phyloP scores from a whole-genome alignment of 2,113 vertebrate genomes.

The Vanacampus margaritifer region DNA sequence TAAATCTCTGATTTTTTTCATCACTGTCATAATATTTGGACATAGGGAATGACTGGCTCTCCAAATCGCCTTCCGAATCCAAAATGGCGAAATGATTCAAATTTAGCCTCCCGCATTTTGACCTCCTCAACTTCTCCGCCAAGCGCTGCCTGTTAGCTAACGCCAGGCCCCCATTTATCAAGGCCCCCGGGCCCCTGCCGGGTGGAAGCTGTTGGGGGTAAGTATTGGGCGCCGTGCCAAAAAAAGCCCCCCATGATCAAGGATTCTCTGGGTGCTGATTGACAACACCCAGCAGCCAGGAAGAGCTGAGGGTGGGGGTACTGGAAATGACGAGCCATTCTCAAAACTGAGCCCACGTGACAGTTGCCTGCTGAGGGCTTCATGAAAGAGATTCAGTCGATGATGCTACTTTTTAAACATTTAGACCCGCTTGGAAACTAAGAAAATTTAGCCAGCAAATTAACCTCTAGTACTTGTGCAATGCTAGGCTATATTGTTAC shows the following conservation, averaged over 20 bases:
- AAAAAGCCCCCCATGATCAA: constrained; percentile 56
- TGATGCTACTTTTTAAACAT: too few relatives aligned
- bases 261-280: constrained; percentile 60
- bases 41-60: constrained; percentile 2
- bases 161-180: constrained; percentile 11
- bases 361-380: constrained; percentile 40
- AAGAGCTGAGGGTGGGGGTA: constrained; percentile 31
- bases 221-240: constrained; percentile 52
- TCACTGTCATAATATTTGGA: constrained; percentile 37
- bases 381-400: neutral
- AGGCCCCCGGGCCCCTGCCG: constrained; percentile 38
- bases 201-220: constrained; percentile 37
- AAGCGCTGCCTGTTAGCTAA: constrained; percentile 27
- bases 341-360: constrained; percentile 33
- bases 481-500: constrained; percentile 32
- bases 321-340: constrained; percentile 58
- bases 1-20: constrained; percentile 15
- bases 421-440: neutral
- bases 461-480: neutral
- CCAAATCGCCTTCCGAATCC: constrained; percentile 1
- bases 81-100: neutral
- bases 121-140: neutral
- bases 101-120: neutral
- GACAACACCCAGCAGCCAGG: constrained; percentile 66
- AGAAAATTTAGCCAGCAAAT: too few relatives aligned